Evolutionary conservation across 2,888 invertebrate species (phyloP), one percentile per base, ranked within the genome.

Genomic region (Harpalus rufipes): DNA sequence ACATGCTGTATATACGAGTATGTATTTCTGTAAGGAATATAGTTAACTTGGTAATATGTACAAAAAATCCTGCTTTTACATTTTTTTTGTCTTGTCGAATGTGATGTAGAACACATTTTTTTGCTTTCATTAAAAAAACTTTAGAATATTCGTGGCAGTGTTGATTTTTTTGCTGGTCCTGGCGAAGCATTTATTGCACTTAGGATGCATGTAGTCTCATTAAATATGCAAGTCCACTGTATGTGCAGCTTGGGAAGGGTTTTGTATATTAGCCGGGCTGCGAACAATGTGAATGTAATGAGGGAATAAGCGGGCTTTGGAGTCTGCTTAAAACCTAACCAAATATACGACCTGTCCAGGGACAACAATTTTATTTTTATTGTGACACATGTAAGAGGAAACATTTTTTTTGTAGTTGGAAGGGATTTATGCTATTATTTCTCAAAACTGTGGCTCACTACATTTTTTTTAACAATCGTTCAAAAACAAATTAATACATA

Each of bases 201-300:
- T 61, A 83, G 58, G 76, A 32, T 76, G 61, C 83, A 83, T 83
- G 76, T 74, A 51, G 18, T 59, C 82, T 82, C 74, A 83, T 83
- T 76, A 83, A 83, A 83, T 83, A 83, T 83, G 83, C 76, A 83
- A 59, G 61, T 59, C 41, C 44, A 21, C 16, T 10, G 41, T 18
- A 41, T 16, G 41, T 39, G 68, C 39, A 44, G 14, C 41, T 39
- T 41, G 41, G 72, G 10, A 44, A 44, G 18, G 21, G 44, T 74
- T 51, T 51, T 51, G 44, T 51, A 51, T 51, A 10, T 51, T 51
- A 51, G 44, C 44, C 44, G 44, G 10, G 8, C 44, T 32, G 44
- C 44, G 44, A 51, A 51, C 44, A 51, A 51, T 51, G 44, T 51
- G 44, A 51, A 51, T 51, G 44, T 51, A 51, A 51, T 51, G 44